These are phyloP conservation scores for Lamprologus callipterus DNA, from an alignment of 2,113 vertebrate species.

Conservation along the genomic window DNA sequence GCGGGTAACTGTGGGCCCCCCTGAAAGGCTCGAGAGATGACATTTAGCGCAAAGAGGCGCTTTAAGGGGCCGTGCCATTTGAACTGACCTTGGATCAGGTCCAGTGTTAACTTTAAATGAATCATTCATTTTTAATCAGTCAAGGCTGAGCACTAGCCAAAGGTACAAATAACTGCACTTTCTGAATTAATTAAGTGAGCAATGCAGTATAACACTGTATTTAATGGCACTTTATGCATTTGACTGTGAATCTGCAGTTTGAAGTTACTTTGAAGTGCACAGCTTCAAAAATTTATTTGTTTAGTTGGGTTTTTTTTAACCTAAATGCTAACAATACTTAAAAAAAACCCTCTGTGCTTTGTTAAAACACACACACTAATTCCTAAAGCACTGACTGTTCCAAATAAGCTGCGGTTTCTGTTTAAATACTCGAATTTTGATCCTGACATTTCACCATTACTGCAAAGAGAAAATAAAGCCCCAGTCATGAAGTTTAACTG, in stretches of 20 bases:
- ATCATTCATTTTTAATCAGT: background rate
- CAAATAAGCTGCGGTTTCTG: background rate
- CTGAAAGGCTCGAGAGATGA: slow-evolving; percentile 22
- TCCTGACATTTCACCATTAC: slow-evolving; percentile 15
- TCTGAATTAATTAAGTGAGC: background rate
- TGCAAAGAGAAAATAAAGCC: background rate
- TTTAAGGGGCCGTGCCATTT: background rate
- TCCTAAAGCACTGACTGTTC: background rate
- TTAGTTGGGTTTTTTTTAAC: background rate
- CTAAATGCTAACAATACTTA: background rate
- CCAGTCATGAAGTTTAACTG: background rate
- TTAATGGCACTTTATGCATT: background rate
- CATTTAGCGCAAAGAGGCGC: background rate
- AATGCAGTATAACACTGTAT: background rate
- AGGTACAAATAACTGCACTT: background rate
- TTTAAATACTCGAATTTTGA: background rate
- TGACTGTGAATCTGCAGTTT: background rate
- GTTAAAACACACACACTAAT: background rate
- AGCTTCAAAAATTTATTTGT: background rate
- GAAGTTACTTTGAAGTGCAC: background rate
- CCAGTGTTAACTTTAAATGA: background rate
- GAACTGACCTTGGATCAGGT: background rate
- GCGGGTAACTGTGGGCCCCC: slow-evolving; percentile 19
- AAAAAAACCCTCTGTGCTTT: background rate
- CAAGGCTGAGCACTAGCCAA: background rate